Base-by-base conservation (phyloP, 2,113 vertebrate species). In the Psittacula cyanocephala region DNA sequence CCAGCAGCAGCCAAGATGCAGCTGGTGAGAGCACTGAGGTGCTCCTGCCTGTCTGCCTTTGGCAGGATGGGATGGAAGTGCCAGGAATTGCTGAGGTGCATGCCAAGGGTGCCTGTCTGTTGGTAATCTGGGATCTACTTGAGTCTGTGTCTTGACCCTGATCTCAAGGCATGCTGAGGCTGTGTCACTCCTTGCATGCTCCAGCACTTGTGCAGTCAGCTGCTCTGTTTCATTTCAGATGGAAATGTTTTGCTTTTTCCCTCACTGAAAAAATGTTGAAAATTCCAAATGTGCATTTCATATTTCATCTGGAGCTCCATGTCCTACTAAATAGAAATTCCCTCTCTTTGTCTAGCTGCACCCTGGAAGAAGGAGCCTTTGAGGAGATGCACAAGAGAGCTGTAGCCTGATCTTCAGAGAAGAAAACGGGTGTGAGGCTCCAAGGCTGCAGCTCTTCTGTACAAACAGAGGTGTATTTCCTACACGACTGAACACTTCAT, bases 151-250 rank as follows among this genome's bases (percentile, higher is more conserved):
- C 44, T 90, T 76, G 59, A 90, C 59, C 35, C 39, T 37, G 20
- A 74, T 69, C 62, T 39, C 4, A 4, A 86, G 25, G 41, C 1
- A 0, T 22, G 17, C 6, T 1, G 5, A 65, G 28, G 22, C 46
- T 89, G n/a, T n/a, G 50, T 39, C 39, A 27, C 44, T 53, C 28
- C 11, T 37, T 0, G 1, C 39, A 55, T 81, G 35, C 55, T 31
- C 46, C 65, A 68, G 47, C 50, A 39, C 8, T 47, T 33, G 50
- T 2, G 2, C 6, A 50, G 33, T 50, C 43, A 60, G 46, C 6
- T 47, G 20, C 29, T 93, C 69, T 85, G 35, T 79, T 89, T 85
- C 31, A 31, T 69, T 91, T 81, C 33, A 69, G 65, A 52, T 91
- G 27, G 33, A 49, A 89, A 53, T 31, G 15, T 59, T 95, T 94